Evolutionary conservation across 2,797 vertebrate species (phyloP), one percentile per base, ranked within the genome.

Genomic region (Rhodeus uyekii): DNA sequence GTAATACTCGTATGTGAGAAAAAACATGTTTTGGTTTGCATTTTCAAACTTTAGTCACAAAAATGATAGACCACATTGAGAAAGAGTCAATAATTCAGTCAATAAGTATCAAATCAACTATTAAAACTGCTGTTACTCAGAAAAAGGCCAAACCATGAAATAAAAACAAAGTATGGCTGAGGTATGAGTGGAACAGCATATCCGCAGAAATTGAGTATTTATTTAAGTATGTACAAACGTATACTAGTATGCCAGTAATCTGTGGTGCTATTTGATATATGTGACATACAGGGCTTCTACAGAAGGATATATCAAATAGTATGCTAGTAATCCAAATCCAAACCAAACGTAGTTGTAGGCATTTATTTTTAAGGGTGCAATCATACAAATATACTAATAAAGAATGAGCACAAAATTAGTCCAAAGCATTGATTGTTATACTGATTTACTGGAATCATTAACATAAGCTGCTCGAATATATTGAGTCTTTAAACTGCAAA

Each of bases 41-140:
- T 50, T 13, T 34, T 34, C 10, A 50, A 34, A 50, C 19, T 34
- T 50, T 10, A 50, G n/a, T 55, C 14, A 38, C 38, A n/a, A 16
- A 13, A 8, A 55, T 24, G 4, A 55, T 27, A 55, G 34, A 55
- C 22, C 19, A 50, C 8, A 75, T 4, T 53, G 53, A 55, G 53
- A 55, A 24, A 24, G n/a, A n/a, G 58, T 63, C 6, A 46, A 36
- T 22, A 16, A 60, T 60, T 60, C 27, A 13, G 42, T 58, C 22
- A 16, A 14, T 44, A 36, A 36, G 71, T 22, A 38, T 60, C 1
- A 55, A 74, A 38, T 55, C 7, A 24, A n/a, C 3, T 46, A 22
- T 7, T 44, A 61, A 2, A 76, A 76, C 63, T 87, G 85, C 83
- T 88, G 74, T 91, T 90, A 87, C 87, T 90, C 89, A 91, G 82